Conservation (phyloP, 2,113 vertebrate species). For the Reinhardtius hippoglossoides region DNA sequence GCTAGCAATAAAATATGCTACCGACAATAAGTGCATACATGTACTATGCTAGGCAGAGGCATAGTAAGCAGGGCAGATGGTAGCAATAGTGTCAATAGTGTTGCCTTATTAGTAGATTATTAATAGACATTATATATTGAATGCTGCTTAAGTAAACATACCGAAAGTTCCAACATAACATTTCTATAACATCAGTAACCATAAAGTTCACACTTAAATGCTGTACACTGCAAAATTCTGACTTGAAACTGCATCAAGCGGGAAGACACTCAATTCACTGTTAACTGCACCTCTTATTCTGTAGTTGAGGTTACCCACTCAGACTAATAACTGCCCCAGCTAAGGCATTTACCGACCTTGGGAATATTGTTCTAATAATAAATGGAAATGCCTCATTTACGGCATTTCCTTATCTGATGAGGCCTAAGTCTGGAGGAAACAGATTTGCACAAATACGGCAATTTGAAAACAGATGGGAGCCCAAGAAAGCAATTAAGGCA, state of each 20-base stretch:
- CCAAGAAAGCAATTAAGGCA: conserved; percentile 45
- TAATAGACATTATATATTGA: background rate
- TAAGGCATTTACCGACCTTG: background rate
- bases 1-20: background rate
- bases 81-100: background rate
- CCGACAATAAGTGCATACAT: background rate
- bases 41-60: background rate
- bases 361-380: conserved; percentile 25
- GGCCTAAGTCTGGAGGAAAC: background rate
- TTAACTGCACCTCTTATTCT: background rate
- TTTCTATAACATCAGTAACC: background rate
- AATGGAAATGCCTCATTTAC: conserved; percentile 34
- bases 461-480: conserved; percentile 43
- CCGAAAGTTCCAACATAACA: no score
- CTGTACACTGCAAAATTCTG: no score
- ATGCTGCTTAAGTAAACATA: background rate
- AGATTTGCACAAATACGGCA: conserved; percentile 31
- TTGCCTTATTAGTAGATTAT: background rate
- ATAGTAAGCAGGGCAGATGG: background rate
- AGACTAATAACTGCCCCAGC: background rate
- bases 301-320: background rate
- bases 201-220: background rate
- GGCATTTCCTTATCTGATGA: conserved; percentile 12
- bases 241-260: background rate
- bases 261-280: background rate